Conservation (phyloP, 1,140 invertebrate species). For the Aphelenchoides fujianensis region DNA sequence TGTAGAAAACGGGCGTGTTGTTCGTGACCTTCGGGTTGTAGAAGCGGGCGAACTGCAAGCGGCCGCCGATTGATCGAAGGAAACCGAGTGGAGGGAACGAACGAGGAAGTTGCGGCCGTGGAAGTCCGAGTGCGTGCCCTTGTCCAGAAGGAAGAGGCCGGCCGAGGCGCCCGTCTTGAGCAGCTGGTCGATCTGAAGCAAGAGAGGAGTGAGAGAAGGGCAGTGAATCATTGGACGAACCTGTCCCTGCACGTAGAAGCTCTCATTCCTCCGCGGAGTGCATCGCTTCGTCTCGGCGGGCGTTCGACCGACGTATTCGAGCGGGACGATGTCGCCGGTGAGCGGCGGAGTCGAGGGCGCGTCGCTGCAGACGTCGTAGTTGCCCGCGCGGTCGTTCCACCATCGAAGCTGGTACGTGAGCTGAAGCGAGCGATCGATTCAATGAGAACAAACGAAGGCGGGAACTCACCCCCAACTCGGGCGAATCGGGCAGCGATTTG, state of each 20-base stretch:
- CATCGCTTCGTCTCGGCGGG: slow-evolving; percentile 2
- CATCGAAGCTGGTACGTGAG: slow-evolving; percentile 24
- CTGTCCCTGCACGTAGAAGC: slow-evolving; percentile 15
- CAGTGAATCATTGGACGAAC: slow-evolving; percentile 5
- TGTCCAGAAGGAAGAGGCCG: slow-evolving; percentile 51
- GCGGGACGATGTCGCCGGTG: slow-evolving; percentile 23
- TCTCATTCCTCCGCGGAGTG: slow-evolving; percentile 20
- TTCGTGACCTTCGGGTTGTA: slow-evolving; percentile 53
- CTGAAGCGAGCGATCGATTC: slow-evolving; percentile 11
- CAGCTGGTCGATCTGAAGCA: slow-evolving; percentile 44
- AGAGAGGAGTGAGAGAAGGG: too few relatives aligned
- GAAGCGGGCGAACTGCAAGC: slow-evolving; percentile 52
- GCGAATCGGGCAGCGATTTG: slow-evolving; percentile 22
- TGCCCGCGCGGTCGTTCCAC: slow-evolving; percentile 33
- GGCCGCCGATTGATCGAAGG: background rate
- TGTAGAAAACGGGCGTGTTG: slow-evolving; percentile 38
- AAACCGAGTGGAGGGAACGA: background rate
- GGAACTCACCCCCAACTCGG: slow-evolving; percentile 27
- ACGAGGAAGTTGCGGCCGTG: slow-evolving; percentile 47
- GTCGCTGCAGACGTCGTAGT: slow-evolving; percentile 37
- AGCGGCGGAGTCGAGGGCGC: background rate
- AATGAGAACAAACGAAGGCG: slow-evolving; percentile 3
- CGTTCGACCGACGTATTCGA: slow-evolving; percentile 12
- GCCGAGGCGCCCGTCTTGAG: slow-evolving; percentile 17
- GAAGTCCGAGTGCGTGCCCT: slow-evolving; percentile 28